Evolutionary conservation across 2,113 vertebrate species (phyloP).

Genomic region (Tyto alba): DNA sequence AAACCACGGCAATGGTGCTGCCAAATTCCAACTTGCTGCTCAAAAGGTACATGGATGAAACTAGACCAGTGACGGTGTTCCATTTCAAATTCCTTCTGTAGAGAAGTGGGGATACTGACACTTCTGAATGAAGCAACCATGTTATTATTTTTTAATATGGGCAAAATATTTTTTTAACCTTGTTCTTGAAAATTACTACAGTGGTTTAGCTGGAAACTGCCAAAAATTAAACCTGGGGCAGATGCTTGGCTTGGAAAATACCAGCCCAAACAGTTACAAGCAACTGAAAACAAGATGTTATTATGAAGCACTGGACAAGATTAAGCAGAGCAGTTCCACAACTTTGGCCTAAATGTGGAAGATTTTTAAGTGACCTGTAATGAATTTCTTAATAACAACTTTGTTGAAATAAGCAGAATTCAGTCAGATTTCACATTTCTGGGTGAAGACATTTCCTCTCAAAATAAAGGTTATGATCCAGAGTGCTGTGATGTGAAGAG

Average conservation of each 20-base stretch:
- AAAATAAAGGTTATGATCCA: neutral
- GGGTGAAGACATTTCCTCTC: neutral
- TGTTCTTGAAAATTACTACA: conserved; percentile 15
- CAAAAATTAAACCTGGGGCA: conserved; percentile 44
- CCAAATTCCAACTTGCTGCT: neutral
- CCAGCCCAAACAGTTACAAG: neutral
- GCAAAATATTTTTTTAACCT: conserved; percentile 47
- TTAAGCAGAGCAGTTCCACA: neutral
- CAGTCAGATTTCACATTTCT: neutral
- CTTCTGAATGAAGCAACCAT: neutral
- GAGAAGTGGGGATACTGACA: neutral
- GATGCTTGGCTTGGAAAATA: neutral
- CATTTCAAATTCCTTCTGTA: neutral
- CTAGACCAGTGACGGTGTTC: neutral
- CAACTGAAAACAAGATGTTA: neutral
- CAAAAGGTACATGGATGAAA: neutral
- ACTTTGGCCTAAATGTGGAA: neutral
- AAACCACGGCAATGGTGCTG: neutral
- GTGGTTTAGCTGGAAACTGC: conserved; percentile 29
- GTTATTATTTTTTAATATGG: conserved; percentile 37
- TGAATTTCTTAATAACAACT: neutral
- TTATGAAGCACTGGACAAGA: neutral
- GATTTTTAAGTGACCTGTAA: neutral
- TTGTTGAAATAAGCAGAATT: neutral
- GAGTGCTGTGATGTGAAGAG: neutral